A percentile compares a stretch with the other conserved stretches of the same genome.
Conservation (phyloP, 2,797 vertebrate genomes). For the Sebastes diaconus region DNA sequence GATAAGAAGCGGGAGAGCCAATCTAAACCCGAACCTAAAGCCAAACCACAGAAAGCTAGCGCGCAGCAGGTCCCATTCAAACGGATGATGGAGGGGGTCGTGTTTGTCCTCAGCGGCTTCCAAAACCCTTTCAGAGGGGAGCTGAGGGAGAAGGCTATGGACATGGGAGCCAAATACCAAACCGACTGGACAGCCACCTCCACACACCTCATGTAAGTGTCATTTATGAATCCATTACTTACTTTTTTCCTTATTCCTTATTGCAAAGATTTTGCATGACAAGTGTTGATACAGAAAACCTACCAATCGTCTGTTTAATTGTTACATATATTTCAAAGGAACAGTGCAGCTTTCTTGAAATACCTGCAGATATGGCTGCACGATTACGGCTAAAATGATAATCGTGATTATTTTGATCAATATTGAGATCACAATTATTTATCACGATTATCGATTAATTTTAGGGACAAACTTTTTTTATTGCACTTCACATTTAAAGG, state of each 20-base stretch:
- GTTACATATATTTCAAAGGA: not conserved
- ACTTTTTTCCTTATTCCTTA: not conserved
- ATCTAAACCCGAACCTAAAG: constrained; percentile 57
- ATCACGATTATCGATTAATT: too few relatives aligned
- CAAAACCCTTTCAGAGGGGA: constrained; percentile 92
- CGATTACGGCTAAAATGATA: too few relatives aligned
- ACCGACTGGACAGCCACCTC: constrained; percentile 90
- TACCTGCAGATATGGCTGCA: not conserved
- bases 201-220: constrained; percentile 91
- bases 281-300: not conserved
- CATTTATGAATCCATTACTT: not conserved
- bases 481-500: too few relatives aligned
- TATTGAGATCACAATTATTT: too few relatives aligned
- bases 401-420: too few relatives aligned
- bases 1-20: constrained; percentile 69
- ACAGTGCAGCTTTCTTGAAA: not conserved
- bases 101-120: constrained; percentile 93
- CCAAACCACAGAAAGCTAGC: constrained; percentile 50
- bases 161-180: constrained; percentile 90
- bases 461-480: too few relatives aligned
- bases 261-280: not conserved
- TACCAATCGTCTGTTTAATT: not conserved
- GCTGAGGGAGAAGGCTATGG: constrained; percentile 90
- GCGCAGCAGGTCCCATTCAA: constrained; percentile 73
- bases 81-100: constrained; percentile 85